These are phyloP conservation scores for Mesoclemmys tuberculata DNA, from an alignment of 2,113 vertebrate genomes.

Conservation along the genomic window DNA sequence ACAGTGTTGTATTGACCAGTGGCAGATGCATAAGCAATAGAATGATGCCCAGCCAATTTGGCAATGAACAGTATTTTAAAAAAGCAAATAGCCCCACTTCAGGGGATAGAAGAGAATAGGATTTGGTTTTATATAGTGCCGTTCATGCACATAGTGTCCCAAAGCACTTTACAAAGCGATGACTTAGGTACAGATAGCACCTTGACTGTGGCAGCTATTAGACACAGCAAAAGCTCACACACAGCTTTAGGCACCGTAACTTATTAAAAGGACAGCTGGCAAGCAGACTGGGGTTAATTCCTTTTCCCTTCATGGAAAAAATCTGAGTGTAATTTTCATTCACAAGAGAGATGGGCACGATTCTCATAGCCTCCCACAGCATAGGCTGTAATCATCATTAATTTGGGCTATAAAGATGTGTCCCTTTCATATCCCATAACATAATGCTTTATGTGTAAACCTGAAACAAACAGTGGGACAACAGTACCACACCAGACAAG, in stretches of 20 bases:
- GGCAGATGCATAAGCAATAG: not conserved
- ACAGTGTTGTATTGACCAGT: not conserved
- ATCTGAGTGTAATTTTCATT: not conserved
- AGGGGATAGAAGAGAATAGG: not conserved
- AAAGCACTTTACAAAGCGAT: not conserved
- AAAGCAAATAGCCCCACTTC: not conserved
- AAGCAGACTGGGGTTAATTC: conserved; percentile 5
- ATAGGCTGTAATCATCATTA: not conserved
- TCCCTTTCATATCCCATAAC: not conserved
- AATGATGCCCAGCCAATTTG: not conserved
- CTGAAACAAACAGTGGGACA: not conserved
- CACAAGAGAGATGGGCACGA: not conserved
- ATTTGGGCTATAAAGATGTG: not conserved
- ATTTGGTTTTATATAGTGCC: not conserved
- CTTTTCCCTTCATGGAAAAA: conserved; percentile 10
- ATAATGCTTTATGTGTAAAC: not conserved
- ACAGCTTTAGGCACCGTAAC: not conserved
- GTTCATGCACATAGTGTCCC: not conserved
- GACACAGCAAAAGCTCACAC: not conserved
- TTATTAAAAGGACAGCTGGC: conserved; percentile 5
- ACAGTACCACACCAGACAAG: not conserved
- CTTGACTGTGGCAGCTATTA: not conserved
- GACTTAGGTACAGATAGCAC: not conserved
- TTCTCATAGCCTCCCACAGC: not conserved
- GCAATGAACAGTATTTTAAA: not conserved